Conservation (phyloP, 2,113 vertebrate species). For the Osmerus eperlanus region DNA sequence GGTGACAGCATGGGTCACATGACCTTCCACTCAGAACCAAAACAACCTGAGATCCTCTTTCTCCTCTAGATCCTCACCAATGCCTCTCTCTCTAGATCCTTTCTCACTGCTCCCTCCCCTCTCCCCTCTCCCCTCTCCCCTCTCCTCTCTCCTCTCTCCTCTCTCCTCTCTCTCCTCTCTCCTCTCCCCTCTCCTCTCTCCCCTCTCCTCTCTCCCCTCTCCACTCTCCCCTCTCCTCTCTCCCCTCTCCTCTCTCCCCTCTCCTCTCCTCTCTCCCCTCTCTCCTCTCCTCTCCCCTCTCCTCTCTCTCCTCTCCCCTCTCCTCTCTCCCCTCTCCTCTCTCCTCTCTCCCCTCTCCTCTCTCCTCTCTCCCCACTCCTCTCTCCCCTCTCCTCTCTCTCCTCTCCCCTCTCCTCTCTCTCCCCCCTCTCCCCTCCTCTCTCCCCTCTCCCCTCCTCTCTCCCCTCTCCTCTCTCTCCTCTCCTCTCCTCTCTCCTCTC, state of each 20-base stretch:
- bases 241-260: background rate
- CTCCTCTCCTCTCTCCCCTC: background rate
- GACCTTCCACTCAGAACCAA: too few species aligned
- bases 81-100: background rate
- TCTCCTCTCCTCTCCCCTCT: background rate
- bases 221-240: background rate
- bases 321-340: background rate
- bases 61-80: background rate
- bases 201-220: background rate
- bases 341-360: background rate
- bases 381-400: background rate
- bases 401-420: background rate
- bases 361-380: background rate
- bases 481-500: background rate
- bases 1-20: too few species aligned
- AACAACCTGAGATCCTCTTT: too few species aligned
- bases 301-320: background rate
- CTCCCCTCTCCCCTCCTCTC: background rate
- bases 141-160: background rate
- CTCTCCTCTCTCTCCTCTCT: constrained; percentile 2
- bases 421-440: background rate
- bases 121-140: background rate
- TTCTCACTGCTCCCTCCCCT: background rate
- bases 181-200: background rate
- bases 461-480: background rate